A percentile compares a stretch with the other conserved stretches of the same genome.
Evolutionary conservation across 2,888 invertebrate genomes (phyloP).

Genomic region (Cremastinae sp.): DNA sequence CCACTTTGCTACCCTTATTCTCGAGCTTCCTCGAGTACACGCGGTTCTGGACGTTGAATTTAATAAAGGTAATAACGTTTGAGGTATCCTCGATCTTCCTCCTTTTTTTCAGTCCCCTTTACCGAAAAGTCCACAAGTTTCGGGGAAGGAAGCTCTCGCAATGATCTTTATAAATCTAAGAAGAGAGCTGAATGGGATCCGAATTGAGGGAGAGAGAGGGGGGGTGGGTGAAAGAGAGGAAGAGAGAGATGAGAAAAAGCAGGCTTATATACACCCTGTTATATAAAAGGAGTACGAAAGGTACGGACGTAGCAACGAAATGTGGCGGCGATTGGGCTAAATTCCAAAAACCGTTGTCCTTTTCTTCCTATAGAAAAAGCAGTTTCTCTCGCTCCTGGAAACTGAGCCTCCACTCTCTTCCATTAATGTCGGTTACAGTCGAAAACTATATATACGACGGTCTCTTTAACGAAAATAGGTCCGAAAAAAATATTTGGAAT

Average conservation of each 20-base stretch:
- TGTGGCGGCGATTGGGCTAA: constrained; percentile 78
- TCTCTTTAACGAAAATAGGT: neutral
- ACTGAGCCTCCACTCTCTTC: constrained; percentile 1
- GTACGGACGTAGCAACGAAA: constrained; percentile 68
- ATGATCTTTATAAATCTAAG: constrained; percentile 52
- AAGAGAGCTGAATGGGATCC: constrained; percentile 37
- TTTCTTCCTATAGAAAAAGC: constrained; percentile 52
- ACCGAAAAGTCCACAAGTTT: constrained; percentile 61
- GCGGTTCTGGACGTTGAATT: constrained; percentile 72
- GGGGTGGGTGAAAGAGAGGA: constrained; percentile 30
- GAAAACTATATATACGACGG: too few species aligned
- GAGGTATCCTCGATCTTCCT: constrained; percentile 72
- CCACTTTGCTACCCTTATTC: constrained; percentile 3
- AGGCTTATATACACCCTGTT: too few species aligned
- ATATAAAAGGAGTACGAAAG: constrained; percentile 62
- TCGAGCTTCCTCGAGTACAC: neutral
- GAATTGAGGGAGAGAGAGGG: constrained; percentile 11
- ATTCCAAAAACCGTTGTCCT: constrained; percentile 75
- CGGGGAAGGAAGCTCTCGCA: constrained; percentile 43
- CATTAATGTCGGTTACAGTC: neutral
- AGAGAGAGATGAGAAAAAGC: too few species aligned
- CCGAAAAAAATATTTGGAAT: too few species aligned
- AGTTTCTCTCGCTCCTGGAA: constrained; percentile 39
- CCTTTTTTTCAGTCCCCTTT: constrained; percentile 18
- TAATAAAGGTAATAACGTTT: constrained; percentile 79